A percentile compares a stretch with the other conserved stretches of the same genome.
phyloP scores from a whole-genome alignment of 2,113 vertebrate genomes.

The Colossoma macropomum region DNA sequence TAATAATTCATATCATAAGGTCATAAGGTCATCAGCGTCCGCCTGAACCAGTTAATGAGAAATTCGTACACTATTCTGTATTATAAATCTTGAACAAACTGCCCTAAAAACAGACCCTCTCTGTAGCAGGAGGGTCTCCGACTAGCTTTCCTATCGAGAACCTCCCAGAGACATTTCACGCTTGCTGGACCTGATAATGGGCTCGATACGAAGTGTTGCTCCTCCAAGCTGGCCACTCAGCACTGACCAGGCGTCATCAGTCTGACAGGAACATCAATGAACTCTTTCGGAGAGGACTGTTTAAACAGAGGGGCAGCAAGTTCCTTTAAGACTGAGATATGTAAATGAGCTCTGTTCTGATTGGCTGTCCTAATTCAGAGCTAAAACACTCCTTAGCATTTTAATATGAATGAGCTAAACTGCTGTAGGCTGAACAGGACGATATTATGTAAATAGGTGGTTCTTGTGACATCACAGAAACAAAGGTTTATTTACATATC shows the following conservation, averaged over 20 bases:
- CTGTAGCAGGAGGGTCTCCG: not conserved
- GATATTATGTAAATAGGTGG: too few species aligned
- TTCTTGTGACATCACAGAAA: too few species aligned
- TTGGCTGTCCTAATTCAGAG: too few species aligned
- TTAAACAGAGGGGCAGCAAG: too few species aligned
- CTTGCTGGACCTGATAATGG: conserved; percentile 37
- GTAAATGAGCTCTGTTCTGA: too few species aligned
- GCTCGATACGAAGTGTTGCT: conserved; percentile 16
- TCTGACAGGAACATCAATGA: not conserved
- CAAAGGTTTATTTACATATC: too few species aligned
- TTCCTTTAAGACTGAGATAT: too few species aligned
- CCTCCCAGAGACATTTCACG: conserved; percentile 37
- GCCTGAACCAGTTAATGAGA: not conserved
- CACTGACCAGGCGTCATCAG: conserved; percentile 12
- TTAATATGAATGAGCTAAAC: too few species aligned
- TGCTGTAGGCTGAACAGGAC: too few species aligned
- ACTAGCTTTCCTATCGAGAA: conserved; percentile 16
- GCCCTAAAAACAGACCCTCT: not conserved
- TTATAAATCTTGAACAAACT: not conserved
- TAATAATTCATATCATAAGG: too few species aligned
- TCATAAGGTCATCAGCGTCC: not conserved
- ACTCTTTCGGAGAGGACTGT: not conserved
- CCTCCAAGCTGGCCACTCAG: not conserved
- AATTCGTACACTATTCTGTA: not conserved
- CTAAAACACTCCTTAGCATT: too few species aligned